Percentiles rank a stretch among this genome's conserved stretches.
Conservation (phyloP, 2,797 vertebrate genomes). For the Champsocephalus esox region DNA sequence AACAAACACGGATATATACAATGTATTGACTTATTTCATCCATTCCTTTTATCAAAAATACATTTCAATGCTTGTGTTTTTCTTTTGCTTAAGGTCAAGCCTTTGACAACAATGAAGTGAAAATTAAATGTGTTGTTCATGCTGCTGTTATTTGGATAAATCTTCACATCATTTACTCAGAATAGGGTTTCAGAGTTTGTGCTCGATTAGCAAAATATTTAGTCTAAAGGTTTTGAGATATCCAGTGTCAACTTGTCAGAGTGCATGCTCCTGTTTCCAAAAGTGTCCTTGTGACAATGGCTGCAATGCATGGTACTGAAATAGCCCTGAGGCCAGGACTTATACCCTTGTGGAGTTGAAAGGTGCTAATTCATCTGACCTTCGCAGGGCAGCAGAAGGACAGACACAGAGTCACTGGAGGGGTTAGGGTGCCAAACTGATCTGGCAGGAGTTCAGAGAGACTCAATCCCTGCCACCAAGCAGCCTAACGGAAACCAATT, state of each 20-base stretch:
- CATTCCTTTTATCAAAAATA: too few relatives aligned
- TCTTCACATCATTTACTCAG: neutral
- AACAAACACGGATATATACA: neutral
- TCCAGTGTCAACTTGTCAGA: slow-evolving; percentile 3
- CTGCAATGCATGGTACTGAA: slow-evolving; percentile 58
- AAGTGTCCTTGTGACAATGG: slow-evolving; percentile 57
- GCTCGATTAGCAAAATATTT: neutral
- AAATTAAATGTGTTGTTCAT: too few relatives aligned
- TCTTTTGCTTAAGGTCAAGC: too few relatives aligned
- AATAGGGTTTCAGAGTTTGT: neutral
- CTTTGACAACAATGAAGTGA: too few relatives aligned
- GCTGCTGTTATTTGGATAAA: neutral
- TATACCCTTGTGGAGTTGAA: slow-evolving; percentile 63
- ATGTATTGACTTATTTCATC: too few relatives aligned
- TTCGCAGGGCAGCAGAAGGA: slow-evolving; percentile 69
- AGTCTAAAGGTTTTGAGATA: neutral
- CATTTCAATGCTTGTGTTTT: too few relatives aligned
- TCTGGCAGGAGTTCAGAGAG: slow-evolving; percentile 75
- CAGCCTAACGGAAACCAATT: slow-evolving; percentile 66
- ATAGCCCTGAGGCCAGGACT: slow-evolving; percentile 63
- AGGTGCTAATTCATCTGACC: slow-evolving; percentile 81
- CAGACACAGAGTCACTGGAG: slow-evolving; percentile 58
- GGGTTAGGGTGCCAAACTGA: slow-evolving; percentile 71
- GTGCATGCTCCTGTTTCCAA: slow-evolving; percentile 8
- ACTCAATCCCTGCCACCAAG: slow-evolving; percentile 61